Evolutionary conservation across 2,888 invertebrate species (phyloP).

Genomic region (Hirtodrosophila alboralis): DNA sequence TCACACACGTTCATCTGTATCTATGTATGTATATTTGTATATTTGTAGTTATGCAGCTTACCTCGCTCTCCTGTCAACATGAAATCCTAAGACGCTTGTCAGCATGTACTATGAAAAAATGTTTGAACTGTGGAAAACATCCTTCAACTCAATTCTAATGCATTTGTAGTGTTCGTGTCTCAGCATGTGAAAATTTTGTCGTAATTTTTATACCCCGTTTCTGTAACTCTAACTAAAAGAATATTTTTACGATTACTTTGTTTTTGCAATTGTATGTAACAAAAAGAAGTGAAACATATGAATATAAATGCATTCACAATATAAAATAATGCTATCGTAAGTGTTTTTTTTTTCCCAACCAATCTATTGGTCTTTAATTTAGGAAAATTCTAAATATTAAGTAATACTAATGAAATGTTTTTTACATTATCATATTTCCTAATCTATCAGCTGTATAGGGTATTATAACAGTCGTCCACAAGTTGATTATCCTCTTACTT

Average conservation of each 20-base stretch:
- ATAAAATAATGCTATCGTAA: too few species aligned
- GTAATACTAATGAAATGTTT: too few species aligned
- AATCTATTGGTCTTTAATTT: too few species aligned
- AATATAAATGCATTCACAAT: too few species aligned
- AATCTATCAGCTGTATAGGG: slow-evolving; percentile 11
- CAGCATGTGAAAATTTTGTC: slow-evolving; percentile 9
- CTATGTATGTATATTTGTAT: slow-evolving; percentile 10
- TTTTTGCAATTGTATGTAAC: not conserved
- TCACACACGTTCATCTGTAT: slow-evolving; percentile 3
- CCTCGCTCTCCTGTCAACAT: slow-evolving; percentile 57
- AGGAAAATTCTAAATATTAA: too few species aligned
- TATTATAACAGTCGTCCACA: slow-evolving; percentile 6
- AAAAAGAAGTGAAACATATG: not conserved
- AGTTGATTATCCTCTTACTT: not conserved
- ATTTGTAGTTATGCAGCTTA: slow-evolving; percentile 43
- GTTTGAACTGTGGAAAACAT: slow-evolving; percentile 50
- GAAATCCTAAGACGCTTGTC: slow-evolving; percentile 57
- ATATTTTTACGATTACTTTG: too few species aligned
- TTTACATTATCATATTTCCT: not conserved
- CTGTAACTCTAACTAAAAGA: not conserved
- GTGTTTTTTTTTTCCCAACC: too few species aligned
- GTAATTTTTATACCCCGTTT: slow-evolving; percentile 23
- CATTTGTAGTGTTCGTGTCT: slow-evolving; percentile 52
- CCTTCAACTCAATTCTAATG: slow-evolving; percentile 47
- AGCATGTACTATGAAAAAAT: slow-evolving; percentile 41